These are phyloP conservation scores for Taurulus bubalis DNA, from an alignment of 2,113 vertebrate species.

Conservation along the genomic window DNA sequence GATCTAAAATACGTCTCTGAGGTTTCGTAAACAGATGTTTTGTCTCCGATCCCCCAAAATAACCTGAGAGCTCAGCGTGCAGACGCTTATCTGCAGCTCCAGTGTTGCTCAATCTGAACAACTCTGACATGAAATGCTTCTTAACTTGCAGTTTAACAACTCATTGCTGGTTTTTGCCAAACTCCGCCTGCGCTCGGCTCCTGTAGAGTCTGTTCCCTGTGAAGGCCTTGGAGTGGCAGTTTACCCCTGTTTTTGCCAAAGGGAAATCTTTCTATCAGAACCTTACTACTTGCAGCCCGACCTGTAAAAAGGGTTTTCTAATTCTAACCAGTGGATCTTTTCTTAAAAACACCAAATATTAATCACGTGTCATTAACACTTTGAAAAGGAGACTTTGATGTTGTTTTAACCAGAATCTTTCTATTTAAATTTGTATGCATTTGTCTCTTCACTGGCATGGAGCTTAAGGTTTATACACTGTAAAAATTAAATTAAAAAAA, in stretches of 20 bases:
- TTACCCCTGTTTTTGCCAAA: slow-evolving; percentile 81
- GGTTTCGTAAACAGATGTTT: background rate
- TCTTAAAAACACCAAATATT: slow-evolving; percentile 71
- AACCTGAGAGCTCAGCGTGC: no score
- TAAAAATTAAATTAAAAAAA: slow-evolving; percentile 43
- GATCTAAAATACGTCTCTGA: background rate
- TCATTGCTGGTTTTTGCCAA: slow-evolving; percentile 47
- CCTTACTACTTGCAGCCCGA: slow-evolving; percentile 58
- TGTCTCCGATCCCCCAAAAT: background rate
- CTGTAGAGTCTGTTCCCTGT: slow-evolving; percentile 46
- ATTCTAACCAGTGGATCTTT: slow-evolving; percentile 67
- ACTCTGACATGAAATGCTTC: background rate
- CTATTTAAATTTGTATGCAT: slow-evolving; percentile 70
- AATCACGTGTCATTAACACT: slow-evolving; percentile 55
- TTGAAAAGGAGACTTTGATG: slow-evolving; percentile 46
- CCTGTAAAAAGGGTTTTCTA: slow-evolving; percentile 67
- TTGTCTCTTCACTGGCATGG: slow-evolving; percentile 79
- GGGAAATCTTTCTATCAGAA: slow-evolving; percentile 77
- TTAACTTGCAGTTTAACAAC: background rate
- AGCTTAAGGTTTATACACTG: slow-evolving; percentile 77
- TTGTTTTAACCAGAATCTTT: slow-evolving; percentile 64
- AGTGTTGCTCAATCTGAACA: slow-evolving; percentile 5
- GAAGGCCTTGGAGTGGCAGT: slow-evolving; percentile 77
- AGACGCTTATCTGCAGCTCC: background rate
- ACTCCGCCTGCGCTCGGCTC: slow-evolving; percentile 42